Percentiles rank a stretch among this genome's conserved stretches.
These are phyloP conservation scores for Crenichthys baileyi DNA, from an alignment of 2,797 vertebrate genomes.

Conservation along the genomic window DNA sequence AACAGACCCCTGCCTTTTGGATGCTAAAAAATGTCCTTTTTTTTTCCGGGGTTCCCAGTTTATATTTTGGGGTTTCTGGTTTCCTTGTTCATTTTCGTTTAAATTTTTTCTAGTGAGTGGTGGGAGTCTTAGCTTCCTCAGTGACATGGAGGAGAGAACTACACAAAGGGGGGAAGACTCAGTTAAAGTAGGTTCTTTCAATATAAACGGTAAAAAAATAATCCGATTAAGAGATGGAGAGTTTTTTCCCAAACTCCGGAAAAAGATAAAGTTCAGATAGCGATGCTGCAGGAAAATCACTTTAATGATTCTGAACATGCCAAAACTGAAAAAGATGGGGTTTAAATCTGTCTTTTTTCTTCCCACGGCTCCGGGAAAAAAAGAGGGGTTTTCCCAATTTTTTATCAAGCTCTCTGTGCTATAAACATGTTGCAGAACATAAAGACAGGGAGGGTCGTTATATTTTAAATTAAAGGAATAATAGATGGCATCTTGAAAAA, in stretches of 20 bases:
- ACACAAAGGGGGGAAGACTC: no score
- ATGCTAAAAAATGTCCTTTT: no score
- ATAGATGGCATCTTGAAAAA: background rate
- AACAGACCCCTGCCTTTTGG: no score
- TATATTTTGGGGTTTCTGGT: no score
- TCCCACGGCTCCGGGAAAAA: background rate
- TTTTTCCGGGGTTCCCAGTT: no score
- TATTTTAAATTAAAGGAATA: background rate
- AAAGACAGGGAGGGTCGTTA: background rate
- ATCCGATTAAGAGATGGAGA: background rate
- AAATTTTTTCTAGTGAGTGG: no score
- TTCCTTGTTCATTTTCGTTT: no score
- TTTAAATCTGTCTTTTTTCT: background rate
- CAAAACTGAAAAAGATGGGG: slow-evolving; percentile 2
- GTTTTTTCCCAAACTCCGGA: background rate
- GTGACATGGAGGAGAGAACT: no score
- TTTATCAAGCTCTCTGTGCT: slow-evolving; percentile 22
- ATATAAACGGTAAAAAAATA: background rate
- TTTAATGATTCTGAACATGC: background rate
- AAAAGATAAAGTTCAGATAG: background rate
- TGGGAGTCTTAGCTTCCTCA: no score
- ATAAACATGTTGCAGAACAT: slow-evolving; percentile 34
- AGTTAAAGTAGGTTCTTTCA: background rate
- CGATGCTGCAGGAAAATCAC: background rate
- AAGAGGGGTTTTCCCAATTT: slow-evolving; percentile 25